These are phyloP conservation scores for Bombycilla garrulus DNA, from an alignment of 2,113 vertebrate species.

Conservation along the genomic window DNA sequence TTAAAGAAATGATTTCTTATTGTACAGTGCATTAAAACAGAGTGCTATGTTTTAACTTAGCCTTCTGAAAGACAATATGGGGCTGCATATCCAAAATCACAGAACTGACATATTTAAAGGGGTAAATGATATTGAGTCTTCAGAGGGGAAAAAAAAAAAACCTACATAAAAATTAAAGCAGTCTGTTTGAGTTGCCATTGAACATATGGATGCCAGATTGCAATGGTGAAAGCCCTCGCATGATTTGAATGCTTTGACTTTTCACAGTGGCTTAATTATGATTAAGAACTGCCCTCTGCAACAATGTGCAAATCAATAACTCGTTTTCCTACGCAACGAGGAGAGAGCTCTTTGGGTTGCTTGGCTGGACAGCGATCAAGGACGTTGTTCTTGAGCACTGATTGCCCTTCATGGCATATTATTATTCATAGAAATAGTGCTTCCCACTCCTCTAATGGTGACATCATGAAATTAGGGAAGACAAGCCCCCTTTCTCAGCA, in stretches of 20 bases:
- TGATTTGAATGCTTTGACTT: constrained; percentile 52
- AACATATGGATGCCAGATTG: constrained; percentile 68
- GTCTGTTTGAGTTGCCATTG: constrained; percentile 32
- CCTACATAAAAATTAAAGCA: constrained; percentile 46
- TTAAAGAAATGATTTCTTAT: not conserved
- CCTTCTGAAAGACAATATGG: constrained; percentile 52
- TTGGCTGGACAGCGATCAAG: not conserved
- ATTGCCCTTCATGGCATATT: not conserved
- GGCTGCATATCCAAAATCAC: constrained; percentile 21
- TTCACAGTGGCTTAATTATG: constrained; percentile 57
- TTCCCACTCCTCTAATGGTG: constrained; percentile 20
- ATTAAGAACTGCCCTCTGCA: constrained; percentile 53
- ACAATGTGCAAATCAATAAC: constrained; percentile 51
- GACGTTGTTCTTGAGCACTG: not conserved
- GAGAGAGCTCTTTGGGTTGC: not conserved
- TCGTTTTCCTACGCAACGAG: not conserved
- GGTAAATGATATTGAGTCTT: constrained; percentile 55
- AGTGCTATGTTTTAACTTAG: constrained; percentile 47
- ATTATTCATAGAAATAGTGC: not conserved
- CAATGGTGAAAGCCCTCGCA: constrained; percentile 2
- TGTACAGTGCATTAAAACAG: constrained; percentile 1
- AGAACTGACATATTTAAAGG: constrained; percentile 41
- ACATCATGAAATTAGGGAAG: constrained; percentile 30
- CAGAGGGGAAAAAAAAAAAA: not conserved
- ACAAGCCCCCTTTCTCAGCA: constrained; percentile 38